Conservation (phyloP, 2,797 vertebrate genomes). For the Propithecus deckenii region DNA sequence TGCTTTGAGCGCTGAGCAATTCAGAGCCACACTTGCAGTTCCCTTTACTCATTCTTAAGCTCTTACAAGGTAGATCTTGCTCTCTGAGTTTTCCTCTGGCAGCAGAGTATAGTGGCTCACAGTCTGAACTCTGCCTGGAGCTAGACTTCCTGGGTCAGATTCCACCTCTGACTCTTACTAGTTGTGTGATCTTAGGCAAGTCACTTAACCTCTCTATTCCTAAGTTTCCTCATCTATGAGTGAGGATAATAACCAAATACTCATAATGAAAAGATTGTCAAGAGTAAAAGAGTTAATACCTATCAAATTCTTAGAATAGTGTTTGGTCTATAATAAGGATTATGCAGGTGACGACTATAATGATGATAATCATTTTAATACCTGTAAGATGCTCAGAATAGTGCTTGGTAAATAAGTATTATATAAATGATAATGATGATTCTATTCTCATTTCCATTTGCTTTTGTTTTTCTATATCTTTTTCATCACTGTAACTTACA, state of each 20-base stretch:
- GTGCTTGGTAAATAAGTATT: not conserved
- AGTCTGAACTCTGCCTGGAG: not conserved
- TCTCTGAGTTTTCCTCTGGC: not conserved
- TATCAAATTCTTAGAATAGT: not conserved
- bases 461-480: not conserved
- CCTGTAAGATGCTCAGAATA: not conserved
- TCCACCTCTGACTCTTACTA: no score
- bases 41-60: not conserved
- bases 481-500: not conserved
- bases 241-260: no score
- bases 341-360: not conserved
- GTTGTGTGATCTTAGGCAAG: not conserved
- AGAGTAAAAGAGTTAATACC: not conserved
- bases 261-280: not conserved
- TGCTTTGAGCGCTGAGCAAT: not conserved
- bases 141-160: not conserved
- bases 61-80: not conserved
- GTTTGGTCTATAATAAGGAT: not conserved
- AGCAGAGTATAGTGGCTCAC: not conserved
- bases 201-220: fast-evolving
- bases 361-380: not conserved
- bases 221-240: not conserved
- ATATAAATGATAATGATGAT: not conserved
- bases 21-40: not conserved
- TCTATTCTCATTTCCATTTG: not conserved